Base-by-base conservation (phyloP, 2,113 vertebrate genomes). In the Siphamia tubifer region DNA sequence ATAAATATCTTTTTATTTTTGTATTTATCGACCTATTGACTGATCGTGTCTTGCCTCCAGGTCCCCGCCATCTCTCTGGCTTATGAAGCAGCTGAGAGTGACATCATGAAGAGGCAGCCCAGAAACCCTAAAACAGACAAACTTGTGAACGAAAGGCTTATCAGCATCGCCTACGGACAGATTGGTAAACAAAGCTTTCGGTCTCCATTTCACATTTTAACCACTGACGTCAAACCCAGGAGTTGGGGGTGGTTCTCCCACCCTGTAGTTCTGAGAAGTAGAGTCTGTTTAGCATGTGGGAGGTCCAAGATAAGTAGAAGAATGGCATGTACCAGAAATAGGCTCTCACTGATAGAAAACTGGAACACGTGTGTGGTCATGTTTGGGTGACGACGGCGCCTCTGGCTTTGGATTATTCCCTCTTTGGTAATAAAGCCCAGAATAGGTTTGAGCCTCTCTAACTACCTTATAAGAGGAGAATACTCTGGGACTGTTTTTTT, bases 91-190 rank as follows among this genome's bases (percentile, higher is more conserved):
- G 95, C 95, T 0, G 95, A 96, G 71, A 96, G 95, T 1, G 95
- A 96, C 90, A 96, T 96, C 73, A 96, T 96, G 95, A 96, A 96
- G 70, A 81, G 95, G 8, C 95, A 96, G 72, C 95, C 94, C 0
- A 58, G 95, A 16, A 96, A 95, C 81, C 85, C 95, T 0, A 91
- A 89, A 44, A 94, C 94, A 0, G 95, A 96, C 87, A 95, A 96
- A 63, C 89, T 96, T 68, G 95, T 95, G 45, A 96, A 96, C 0
- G 93, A 96, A 74, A 77, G 94, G 13, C 93, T 96, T 0, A 96
- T 96, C 85, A 94, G 92, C 87, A 96, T 95, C 90, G 94, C 95
- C 9, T 96, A 96, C 0, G 94, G 94, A 47, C 94, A 95, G 77
- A 95, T 94, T 0, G 93, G 93, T 94, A 79, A 82, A 79, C 17